Evolutionary conservation across 2,113 vertebrate genomes (phyloP), one percentile per base, ranked within the genome.

Genomic region (Chionis minor): DNA sequence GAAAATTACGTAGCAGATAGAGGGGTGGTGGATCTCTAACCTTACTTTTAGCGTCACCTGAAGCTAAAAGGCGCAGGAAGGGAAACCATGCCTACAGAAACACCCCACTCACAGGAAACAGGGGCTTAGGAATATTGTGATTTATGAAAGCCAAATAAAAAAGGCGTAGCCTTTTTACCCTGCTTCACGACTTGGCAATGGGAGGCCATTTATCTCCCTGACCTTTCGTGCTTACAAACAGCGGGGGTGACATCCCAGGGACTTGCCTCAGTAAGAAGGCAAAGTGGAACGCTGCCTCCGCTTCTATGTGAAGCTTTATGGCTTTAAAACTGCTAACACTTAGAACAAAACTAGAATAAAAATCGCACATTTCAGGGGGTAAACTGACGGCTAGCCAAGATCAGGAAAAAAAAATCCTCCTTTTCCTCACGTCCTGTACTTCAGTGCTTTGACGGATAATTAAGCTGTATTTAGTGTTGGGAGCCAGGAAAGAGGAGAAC

Each of bases 101-200:
- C 58, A 67, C 28, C 15, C 20, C 2, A 3, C 30, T 86, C 54
- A 82, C 71, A 56, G 67, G 88, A 74, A 97, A 87, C 30, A 38
- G 66, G 7, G 71, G 23, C 55, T 90, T 38, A 73, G 38, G 62
- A 86, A 80, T 62, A 83, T 8, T 51, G 67, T 83, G 86, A 93
- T 80, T 93, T 93, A 95, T 62, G 55, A 66, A 90, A 90, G 59
- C 42, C 51, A 83, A 93, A 80, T 51, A 42, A 80, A 85, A 82
- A 65, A 85, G 47, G 33, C 7, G 1, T 79, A 73, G 30, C 10
- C 74, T 85, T 95, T 81, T 51, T 80, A 90, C 40, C 40, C 58
- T 30, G 54, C 71, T 93, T 94, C 92, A 38, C 82, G 92, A 45
- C 51, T 66, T 8, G 8, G 67, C 85, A 80, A 73, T 4, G 3